Evolutionary conservation across 2,888 invertebrate genomes (phyloP), one percentile per base, ranked within the genome.

Genomic region (Nowickia ferox): DNA sequence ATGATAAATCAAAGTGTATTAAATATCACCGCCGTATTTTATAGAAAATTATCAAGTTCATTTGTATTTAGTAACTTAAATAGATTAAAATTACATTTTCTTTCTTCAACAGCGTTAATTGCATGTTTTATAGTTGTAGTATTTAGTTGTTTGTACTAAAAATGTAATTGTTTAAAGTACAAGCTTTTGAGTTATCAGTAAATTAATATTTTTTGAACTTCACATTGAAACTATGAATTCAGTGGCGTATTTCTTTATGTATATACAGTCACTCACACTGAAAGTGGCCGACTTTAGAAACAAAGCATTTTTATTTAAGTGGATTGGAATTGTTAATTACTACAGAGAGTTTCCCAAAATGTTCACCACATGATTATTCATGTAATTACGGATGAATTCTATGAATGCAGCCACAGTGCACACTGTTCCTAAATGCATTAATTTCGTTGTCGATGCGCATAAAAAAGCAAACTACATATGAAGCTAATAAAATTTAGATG

Each of bases 161-260:
- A n/a, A 9, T 15, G n/a, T 59, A 19, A 22, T 57, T 59, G 22
- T 17, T 19, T 19, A 22, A 42, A 75, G 15, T 44, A 42, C 30
- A 30, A 30, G 30, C 10, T 61, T 51, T 48, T 17, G 2, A 51
- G 59, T 66, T 81, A 81, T 81, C 80, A 66, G 63, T 11, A 71
- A 69, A 46, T 63, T 19, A 66, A n/a, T 42, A 63, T 63, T 46
- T n/a, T 46, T 68, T 59, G 68, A 81, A 81, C 74, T 75, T 81
- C 51, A 78, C n/a, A 61, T 46, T 69, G 61, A 9, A 40, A 11
- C 13, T 11, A 9, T 22, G 63, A 76, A 69, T 71, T 69, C 78
- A 75, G 75, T 86, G 75, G 65, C 71, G 77, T 61, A 69, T 72
- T 76, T 63, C n/a, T 19, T 68, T n/a, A 48, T n/a, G 9, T 51